Percentiles rank a stretch among this genome's conserved stretches.
These are phyloP conservation scores for Arge pagana DNA, from an alignment of 2,888 invertebrate genomes.

Conservation along the genomic window DNA sequence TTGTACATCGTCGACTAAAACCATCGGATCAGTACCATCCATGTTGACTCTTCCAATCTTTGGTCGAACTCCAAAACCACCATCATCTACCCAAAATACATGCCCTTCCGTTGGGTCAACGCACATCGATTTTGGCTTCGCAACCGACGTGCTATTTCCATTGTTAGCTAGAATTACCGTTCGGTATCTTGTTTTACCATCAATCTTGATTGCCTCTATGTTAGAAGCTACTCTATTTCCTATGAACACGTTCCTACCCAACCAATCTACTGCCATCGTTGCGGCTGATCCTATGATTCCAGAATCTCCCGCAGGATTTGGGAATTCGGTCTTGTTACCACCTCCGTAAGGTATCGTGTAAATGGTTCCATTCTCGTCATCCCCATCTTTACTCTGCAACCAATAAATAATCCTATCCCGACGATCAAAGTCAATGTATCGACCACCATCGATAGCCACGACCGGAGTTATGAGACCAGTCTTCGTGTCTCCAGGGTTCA, in stretches of 20 bases:
- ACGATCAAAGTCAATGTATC: slow-evolving; percentile 90
- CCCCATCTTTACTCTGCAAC: slow-evolving; percentile 75
- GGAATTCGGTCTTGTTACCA: slow-evolving; percentile 81
- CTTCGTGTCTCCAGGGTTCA: slow-evolving; percentile 75
- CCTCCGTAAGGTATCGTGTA: slow-evolving; percentile 84
- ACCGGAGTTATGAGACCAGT: slow-evolving; percentile 83
- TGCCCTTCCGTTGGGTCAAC: slow-evolving; percentile 92
- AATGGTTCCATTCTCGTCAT: slow-evolving; percentile 83
- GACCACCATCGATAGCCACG: slow-evolving; percentile 85
- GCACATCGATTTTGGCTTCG: slow-evolving; percentile 84
- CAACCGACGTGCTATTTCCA: slow-evolving; percentile 83
- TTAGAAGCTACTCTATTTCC: slow-evolving; percentile 89
- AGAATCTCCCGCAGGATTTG: slow-evolving; percentile 69
- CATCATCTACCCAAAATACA: slow-evolving; percentile 94
- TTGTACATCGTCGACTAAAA: slow-evolving; percentile 73
- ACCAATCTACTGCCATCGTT: slow-evolving; percentile 94
- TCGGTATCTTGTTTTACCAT: slow-evolving; percentile 82
- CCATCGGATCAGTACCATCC: slow-evolving; percentile 83
- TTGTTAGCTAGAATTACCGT: slow-evolving; percentile 88
- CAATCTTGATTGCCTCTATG: slow-evolving; percentile 85
- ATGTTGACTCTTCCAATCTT: slow-evolving; percentile 92
- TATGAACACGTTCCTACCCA: slow-evolving; percentile 92
- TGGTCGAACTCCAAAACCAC: slow-evolving; percentile 84
- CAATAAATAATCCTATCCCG: slow-evolving; percentile 84
- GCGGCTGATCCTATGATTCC: slow-evolving; percentile 92